A percentile compares a stretch with the other conserved stretches of the same genome.
Evolutionary conservation across 2,888 invertebrate species (phyloP).

Genomic region (Cephus nigrinus): DNA sequence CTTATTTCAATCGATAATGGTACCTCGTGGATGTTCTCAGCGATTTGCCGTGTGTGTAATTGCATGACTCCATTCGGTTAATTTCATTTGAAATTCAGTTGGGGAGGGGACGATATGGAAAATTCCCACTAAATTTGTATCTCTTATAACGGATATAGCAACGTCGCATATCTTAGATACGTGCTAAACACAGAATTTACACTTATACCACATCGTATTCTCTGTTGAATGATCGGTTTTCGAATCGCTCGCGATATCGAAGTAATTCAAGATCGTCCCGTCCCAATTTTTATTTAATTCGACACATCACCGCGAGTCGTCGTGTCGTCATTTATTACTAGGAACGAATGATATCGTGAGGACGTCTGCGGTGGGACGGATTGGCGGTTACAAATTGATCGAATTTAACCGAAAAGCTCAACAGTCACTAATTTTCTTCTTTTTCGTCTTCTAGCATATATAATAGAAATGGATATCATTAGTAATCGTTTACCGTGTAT

Average conservation of each 20-base stretch:
- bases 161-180: neutral
- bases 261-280: neutral
- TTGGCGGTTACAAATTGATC: neutral
- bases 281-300: neutral
- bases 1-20: neutral
- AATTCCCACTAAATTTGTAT: neutral
- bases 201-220: constrained; percentile 9
- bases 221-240: neutral
- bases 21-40: neutral
- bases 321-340: neutral
- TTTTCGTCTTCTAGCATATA: neutral
- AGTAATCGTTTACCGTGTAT: neutral
- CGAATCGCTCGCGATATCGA: neutral
- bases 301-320: neutral
- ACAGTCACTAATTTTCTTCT: neutral
- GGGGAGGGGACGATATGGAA: neutral
- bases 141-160: neutral
- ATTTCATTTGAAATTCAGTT: neutral
- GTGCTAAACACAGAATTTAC: constrained; percentile 24
- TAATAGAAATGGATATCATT: neutral
- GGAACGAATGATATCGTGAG: neutral
- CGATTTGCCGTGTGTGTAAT: neutral
- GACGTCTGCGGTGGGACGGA: neutral
- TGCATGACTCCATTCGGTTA: neutral
- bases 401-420: neutral